Evolutionary conservation across 2,113 vertebrate species (phyloP).

Genomic region (Chionomys nivalis): DNA sequence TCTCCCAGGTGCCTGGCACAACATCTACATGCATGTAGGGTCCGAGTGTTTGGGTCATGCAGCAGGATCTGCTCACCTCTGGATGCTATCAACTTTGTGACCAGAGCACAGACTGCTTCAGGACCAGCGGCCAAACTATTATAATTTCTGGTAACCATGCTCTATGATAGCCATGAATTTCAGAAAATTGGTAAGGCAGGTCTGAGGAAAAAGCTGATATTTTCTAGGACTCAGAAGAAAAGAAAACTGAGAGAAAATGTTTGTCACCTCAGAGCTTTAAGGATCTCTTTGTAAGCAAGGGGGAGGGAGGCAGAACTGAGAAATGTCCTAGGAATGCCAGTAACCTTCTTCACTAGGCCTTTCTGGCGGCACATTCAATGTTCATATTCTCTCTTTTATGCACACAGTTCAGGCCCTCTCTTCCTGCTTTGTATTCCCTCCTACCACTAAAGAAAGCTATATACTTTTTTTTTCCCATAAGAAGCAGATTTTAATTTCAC

Average conservation of each 20-base stretch:
- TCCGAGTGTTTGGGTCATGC: neutral
- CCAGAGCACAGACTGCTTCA: neutral
- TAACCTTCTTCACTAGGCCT: neutral
- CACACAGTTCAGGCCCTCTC: neutral
- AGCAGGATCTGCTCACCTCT: neutral
- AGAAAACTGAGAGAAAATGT: neutral
- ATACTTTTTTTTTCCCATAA: neutral
- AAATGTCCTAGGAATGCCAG: neutral
- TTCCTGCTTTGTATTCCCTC: neutral
- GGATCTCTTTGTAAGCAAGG: neutral
- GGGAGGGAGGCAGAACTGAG: neutral
- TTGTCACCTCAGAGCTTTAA: neutral
- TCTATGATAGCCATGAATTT: neutral
- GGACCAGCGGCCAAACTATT: neutral
- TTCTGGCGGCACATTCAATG: neutral
- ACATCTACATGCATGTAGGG: neutral
- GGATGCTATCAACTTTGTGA: neutral
- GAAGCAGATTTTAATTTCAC: constrained; percentile 1
- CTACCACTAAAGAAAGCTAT: neutral
- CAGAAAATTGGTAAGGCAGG: neutral
- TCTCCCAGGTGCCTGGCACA: neutral
- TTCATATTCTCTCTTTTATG: neutral
- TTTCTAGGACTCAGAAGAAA: constrained; percentile 41
- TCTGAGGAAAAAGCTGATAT: neutral
- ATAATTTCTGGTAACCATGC: neutral